Base-by-base conservation (phyloP, 1,140 invertebrate genomes). In the Diuraphis noxia region DNA sequence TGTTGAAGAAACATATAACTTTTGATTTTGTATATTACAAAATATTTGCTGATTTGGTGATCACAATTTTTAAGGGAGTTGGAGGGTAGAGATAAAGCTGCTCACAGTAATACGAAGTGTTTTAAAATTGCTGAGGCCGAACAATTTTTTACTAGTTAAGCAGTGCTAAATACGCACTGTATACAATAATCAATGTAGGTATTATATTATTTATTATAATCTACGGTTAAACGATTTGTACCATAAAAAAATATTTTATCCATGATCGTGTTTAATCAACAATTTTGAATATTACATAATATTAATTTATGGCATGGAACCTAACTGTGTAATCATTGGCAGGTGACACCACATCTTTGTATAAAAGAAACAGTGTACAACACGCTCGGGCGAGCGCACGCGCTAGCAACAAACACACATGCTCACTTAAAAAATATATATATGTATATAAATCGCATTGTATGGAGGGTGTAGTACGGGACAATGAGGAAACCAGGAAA, bases 401-500 rank as follows among this genome's bases (percentile, higher is more conserved):
- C 81, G 43, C 30, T 19, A n/a, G 19, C n/a, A n/a, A 72, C 56
- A n/a, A n/a, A 72, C 82, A 43, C 41, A 85, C 41, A 85, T 85
- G 41, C 41, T 43, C 36, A 85, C 21, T 43, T 43, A 82, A 38
- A 82, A 41, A 81, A 81, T 49, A 87, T 38, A 88, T 40, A 88
- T 41, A 40, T 56, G n/a, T 30, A 40, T n/a, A 88, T 63, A 88
- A 40, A 40, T 63, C 5, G 46, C 30, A 81, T 88, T 38, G 38
- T n/a, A 36, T 38, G 46, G 41, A 89, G 49, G 82, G 79, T 46
- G 81, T 92, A 72, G 56, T 82, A 92, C n/a, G 92, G 88, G 79
- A 72, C 72, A 92, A 85, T 87, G 79, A 49, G 79, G 46, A 79
- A 84, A 87, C 93, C 85, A 92, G 92, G 92, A 92, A 92, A 92